A percentile compares a stretch with the other conserved stretches of the same genome.
Conservation (phyloP, 2,888 invertebrate genomes). For the Melanotus villosus region DNA sequence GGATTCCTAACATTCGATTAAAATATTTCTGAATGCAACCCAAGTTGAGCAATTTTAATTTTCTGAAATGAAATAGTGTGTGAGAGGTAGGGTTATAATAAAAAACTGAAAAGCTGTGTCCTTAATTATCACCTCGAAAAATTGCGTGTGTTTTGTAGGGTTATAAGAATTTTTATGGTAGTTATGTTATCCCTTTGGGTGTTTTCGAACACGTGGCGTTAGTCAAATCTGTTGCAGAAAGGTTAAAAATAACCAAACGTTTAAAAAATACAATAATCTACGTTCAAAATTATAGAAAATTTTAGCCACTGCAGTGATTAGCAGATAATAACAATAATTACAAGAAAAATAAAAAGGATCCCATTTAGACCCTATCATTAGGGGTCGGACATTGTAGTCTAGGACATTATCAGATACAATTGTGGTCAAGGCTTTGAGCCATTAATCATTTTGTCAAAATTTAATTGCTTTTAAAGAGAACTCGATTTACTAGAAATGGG, state of each 20-base stretch:
- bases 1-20: no score
- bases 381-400: slow-evolving; percentile 59
- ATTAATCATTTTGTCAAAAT: slow-evolving; percentile 67
- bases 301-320: slow-evolving; percentile 59
- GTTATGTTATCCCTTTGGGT: slow-evolving; percentile 36
- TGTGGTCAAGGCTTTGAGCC: slow-evolving; percentile 62
- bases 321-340: slow-evolving; percentile 63
- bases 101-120: not conserved
- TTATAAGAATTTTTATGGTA: slow-evolving; percentile 23
- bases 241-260: slow-evolving; percentile 38
- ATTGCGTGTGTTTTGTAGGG: slow-evolving; percentile 33
- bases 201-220: slow-evolving; percentile 41
- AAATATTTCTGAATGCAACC: no score
- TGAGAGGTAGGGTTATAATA: not conserved
- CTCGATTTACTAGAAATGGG: slow-evolving; percentile 57
- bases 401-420: slow-evolving; percentile 62
- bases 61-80: not conserved
- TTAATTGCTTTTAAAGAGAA: slow-evolving; percentile 64
- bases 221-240: slow-evolving; percentile 31
- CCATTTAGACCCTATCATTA: slow-evolving; percentile 63
- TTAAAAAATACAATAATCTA: slow-evolving; percentile 44
- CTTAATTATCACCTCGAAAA: slow-evolving; percentile 23
- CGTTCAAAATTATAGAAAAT: slow-evolving; percentile 45
- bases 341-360: slow-evolving; percentile 60
- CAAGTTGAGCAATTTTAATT: no score